phyloP scores from a whole-genome alignment of 1,140 invertebrate species.

The Drosophila truncata region DNA sequence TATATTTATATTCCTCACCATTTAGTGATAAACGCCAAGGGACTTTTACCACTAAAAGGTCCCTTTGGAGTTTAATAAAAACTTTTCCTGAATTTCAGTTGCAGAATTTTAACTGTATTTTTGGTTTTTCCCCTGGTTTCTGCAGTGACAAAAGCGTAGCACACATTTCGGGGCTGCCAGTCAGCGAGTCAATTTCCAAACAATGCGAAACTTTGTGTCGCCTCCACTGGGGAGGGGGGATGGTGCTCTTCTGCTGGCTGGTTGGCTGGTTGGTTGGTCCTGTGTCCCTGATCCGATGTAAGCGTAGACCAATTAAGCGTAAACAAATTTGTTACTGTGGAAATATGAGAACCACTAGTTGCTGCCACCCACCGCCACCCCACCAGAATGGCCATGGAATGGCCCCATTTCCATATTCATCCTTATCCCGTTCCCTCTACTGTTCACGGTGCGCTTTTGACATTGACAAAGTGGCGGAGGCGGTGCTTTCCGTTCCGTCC shows the following conservation, averaged over 20 bases:
- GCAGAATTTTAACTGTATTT: not conserved
- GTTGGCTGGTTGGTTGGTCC: constrained; percentile 9
- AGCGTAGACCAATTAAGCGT: constrained; percentile 81
- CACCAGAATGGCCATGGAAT: constrained; percentile 10
- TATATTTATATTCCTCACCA: no score
- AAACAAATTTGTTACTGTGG: constrained; percentile 77
- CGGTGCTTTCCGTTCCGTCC: constrained; percentile 25
- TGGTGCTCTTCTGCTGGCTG: not conserved
- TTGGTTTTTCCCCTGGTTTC: not conserved
- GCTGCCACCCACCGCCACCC: constrained; percentile 45
- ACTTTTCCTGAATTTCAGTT: not conserved
- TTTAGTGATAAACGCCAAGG: not conserved
- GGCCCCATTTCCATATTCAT: not conserved
- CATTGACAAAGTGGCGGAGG: constrained; percentile 68
- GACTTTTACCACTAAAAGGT: not conserved
- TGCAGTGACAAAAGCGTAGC: constrained; percentile 27
- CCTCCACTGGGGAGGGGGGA: constrained; percentile 8
- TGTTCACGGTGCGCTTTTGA: constrained; percentile 38
- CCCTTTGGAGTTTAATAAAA: not conserved
- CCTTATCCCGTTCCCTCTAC: no score
- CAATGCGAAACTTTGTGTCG: constrained; percentile 24
- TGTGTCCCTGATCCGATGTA: constrained; percentile 59
- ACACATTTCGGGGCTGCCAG: constrained; percentile 34
- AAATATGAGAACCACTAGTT: constrained; percentile 79
- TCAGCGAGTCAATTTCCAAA: constrained; percentile 23